Conservation (phyloP, 2,888 invertebrate species). For the Heliconius cydno region DNA sequence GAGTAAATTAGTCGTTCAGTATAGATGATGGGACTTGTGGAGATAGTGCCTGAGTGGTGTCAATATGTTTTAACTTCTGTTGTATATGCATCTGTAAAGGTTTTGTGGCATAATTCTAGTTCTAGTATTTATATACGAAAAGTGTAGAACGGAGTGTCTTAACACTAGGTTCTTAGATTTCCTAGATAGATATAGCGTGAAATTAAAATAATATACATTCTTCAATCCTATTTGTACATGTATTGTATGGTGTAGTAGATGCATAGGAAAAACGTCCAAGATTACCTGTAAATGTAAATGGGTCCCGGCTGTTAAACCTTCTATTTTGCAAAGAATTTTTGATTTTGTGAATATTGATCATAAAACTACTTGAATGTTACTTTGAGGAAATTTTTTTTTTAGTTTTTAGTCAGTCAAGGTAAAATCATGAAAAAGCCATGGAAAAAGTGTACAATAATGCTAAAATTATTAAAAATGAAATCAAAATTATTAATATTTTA, state of each 20-base stretch:
- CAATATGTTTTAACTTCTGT: slow-evolving; percentile 55
- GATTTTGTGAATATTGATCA: no score
- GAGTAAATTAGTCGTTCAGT: slow-evolving; percentile 30
- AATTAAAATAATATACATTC: not conserved
- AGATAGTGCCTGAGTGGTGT: slow-evolving; percentile 50
- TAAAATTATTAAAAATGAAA: not conserved
- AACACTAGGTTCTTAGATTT: not conserved
- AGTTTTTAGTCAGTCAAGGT: no score
- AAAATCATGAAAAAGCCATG: not conserved
- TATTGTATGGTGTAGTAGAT: no score
- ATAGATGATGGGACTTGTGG: slow-evolving; percentile 20
- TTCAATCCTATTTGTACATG: no score
- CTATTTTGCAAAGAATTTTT: no score
- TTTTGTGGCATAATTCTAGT: not conserved
- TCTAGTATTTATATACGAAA: not conserved
- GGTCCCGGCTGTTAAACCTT: no score
- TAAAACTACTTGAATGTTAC: no score
- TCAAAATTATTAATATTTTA: not conserved
- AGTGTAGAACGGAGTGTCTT: not conserved
- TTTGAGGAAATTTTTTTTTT: no score
- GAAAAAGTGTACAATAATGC: not conserved
- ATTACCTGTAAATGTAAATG: no score
- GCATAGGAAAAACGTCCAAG: no score
- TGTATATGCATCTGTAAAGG: not conserved
- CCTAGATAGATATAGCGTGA: not conserved